Conservation (phyloP, 2,113 vertebrate species). For the Otocyon megalotis region DNA sequence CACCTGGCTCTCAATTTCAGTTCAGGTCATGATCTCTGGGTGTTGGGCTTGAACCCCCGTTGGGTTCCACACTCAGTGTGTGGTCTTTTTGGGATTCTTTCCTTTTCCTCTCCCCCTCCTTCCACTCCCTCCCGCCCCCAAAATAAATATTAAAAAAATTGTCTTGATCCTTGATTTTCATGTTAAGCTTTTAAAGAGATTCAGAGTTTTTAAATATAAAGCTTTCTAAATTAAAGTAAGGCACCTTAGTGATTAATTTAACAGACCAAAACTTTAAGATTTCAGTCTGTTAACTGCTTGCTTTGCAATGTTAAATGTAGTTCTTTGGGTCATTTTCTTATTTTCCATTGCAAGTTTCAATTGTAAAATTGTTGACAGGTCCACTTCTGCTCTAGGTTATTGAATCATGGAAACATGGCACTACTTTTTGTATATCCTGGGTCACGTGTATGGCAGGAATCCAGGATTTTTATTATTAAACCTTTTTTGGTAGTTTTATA, state of each 20-base stretch:
- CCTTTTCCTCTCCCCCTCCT: not conserved
- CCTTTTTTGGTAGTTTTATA: not conserved
- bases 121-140: not conserved
- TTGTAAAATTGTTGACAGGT: not conserved
- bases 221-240: not conserved
- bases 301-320: not conserved
- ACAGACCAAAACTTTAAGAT: not conserved
- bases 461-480: not conserved
- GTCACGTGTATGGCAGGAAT: not conserved
- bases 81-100: not conserved
- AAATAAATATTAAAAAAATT: not conserved
- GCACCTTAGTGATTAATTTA: no score
- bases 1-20: not conserved
- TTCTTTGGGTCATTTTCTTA: not conserved
- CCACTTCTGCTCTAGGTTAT: not conserved
- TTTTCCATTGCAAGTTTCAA: not conserved
- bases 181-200: not conserved
- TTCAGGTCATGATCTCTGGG: not conserved
- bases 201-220: not conserved
- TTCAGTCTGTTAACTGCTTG: not conserved
- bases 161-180: not conserved
- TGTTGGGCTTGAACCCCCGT: not conserved
- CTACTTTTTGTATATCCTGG: not conserved
- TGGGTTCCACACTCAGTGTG: not conserved
- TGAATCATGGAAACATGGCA: not conserved